Evolutionary conservation across 1,140 invertebrate genomes (phyloP).

Genomic region (Cecropterus lyciades): DNA sequence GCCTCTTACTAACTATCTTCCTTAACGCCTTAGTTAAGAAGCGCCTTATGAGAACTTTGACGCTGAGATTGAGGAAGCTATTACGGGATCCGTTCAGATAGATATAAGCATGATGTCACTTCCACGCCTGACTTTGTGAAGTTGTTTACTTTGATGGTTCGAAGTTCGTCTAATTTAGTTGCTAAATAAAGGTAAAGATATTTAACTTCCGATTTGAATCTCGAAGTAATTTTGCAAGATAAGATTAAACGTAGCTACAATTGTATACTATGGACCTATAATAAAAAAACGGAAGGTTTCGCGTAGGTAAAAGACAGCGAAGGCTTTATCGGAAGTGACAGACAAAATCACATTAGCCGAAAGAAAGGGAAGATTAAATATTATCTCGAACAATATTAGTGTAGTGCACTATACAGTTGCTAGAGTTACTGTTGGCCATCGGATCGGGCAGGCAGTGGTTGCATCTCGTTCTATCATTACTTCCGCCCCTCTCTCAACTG

Average conservation of each 20-base stretch:
- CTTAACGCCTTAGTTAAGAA: constrained; percentile 83
- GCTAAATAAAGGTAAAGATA: not conserved
- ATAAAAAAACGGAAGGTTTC: not conserved
- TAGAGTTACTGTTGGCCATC: constrained; percentile 64
- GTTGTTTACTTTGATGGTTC: constrained; percentile 78
- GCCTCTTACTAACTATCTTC: constrained; percentile 82
- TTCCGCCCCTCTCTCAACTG: constrained; percentile 82
- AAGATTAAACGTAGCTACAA: not conserved
- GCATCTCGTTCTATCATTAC: constrained; percentile 82
- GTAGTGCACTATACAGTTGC: constrained; percentile 75
- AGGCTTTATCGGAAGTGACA: constrained; percentile 33
- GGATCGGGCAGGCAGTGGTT: constrained; percentile 75
- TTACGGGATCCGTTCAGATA: constrained; percentile 80
- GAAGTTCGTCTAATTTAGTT: constrained; percentile 65
- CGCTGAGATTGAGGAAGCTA: constrained; percentile 81
- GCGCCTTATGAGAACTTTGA: constrained; percentile 82
- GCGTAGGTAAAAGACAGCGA: not conserved
- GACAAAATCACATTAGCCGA: constrained; percentile 55
- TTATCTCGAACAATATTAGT: constrained; percentile 79
- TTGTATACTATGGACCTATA: not conserved
- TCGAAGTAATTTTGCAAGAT: not conserved
- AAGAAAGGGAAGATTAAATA: constrained; percentile 75
- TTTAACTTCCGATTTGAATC: constrained; percentile 8
- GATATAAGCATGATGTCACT: constrained; percentile 82
- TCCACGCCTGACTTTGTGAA: constrained; percentile 79